These are phyloP conservation scores for Bugulina stolonifera DNA, from an alignment of 2,888 invertebrate species.

Conservation along the genomic window DNA sequence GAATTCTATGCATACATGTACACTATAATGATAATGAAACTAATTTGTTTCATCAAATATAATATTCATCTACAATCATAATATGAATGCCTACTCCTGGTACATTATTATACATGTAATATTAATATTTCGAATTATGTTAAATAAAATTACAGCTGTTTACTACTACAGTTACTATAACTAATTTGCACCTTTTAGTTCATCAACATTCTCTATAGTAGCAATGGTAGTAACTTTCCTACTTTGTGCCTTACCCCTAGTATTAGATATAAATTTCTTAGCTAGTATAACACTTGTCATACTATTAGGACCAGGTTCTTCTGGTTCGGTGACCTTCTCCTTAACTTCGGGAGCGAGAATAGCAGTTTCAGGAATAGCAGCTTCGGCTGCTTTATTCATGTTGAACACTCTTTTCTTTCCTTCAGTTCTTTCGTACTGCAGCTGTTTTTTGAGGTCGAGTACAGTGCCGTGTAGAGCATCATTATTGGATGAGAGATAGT, in stretches of 20 bases:
- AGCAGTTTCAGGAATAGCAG: neutral
- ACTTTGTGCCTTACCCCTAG: neutral
- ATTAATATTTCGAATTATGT: too few relatives aligned
- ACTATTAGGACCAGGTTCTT: neutral
- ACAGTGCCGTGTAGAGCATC: constrained; percentile 86
- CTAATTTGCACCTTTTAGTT: too few relatives aligned
- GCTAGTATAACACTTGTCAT: neutral
- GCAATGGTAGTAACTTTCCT: neutral
- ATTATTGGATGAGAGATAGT: constrained; percentile 84
- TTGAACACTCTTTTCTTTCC: constrained; percentile 87
- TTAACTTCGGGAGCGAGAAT: neutral
- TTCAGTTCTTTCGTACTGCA: constrained; percentile 79
- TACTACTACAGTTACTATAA: too few relatives aligned
- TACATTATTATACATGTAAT: too few relatives aligned
- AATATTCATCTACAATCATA: too few relatives aligned
- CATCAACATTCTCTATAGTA: too few relatives aligned
- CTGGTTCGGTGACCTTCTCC: neutral
- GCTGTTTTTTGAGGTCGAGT: constrained; percentile 69
- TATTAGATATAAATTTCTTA: constrained; percentile 2
- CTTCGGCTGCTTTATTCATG: constrained; percentile 50
- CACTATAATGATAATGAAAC: too few relatives aligned
- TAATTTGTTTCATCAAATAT: too few relatives aligned
- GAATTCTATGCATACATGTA: too few relatives aligned
- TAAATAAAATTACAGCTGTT: too few relatives aligned
- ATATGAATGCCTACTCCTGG: too few relatives aligned